A percentile compares a stretch with the other conserved stretches of the same genome.
phyloP scores from a whole-genome alignment of 2,888 invertebrate species.

The Eupelmus urozonus region DNA sequence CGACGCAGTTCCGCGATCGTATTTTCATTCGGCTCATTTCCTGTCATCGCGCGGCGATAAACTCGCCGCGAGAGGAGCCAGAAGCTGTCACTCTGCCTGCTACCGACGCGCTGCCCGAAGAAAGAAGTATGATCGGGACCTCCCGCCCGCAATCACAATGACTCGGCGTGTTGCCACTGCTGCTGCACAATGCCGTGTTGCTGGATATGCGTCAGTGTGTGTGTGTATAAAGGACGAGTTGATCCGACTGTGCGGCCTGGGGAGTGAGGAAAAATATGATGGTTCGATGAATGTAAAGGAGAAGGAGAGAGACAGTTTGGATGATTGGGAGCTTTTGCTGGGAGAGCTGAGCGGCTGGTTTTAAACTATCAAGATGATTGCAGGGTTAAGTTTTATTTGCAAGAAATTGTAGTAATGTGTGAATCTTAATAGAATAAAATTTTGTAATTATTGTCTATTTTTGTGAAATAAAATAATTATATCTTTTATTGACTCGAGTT shows the following conservation, averaged over 20 bases:
- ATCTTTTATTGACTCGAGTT: no score
- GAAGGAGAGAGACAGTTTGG: no score
- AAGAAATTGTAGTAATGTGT: no score
- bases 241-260: not conserved
- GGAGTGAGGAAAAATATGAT: not conserved
- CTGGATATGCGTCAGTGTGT: not conserved
- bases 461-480: no score
- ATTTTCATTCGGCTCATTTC: constrained; percentile 42
- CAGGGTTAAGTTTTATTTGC: no score
- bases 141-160: constrained; percentile 59
- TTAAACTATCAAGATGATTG: no score
- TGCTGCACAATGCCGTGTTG: not conserved
- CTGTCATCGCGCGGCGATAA: constrained; percentile 51
- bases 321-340: no score
- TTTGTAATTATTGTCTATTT: no score
- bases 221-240: not conserved
- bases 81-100: not conserved
- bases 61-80: constrained; percentile 1
- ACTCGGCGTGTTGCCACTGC: constrained; percentile 56
- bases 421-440: no score
- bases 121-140: constrained; percentile 43
- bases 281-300: no score
- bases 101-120: not conserved
- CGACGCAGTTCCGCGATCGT: constrained; percentile 41
- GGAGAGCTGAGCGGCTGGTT: not conserved